A percentile compares a stretch with the other conserved stretches of the same genome.
phyloP scores from a whole-genome alignment of 30 jellyfish, hydroid and myxozoan species.

The Cassiopea xamachana region DNA sequence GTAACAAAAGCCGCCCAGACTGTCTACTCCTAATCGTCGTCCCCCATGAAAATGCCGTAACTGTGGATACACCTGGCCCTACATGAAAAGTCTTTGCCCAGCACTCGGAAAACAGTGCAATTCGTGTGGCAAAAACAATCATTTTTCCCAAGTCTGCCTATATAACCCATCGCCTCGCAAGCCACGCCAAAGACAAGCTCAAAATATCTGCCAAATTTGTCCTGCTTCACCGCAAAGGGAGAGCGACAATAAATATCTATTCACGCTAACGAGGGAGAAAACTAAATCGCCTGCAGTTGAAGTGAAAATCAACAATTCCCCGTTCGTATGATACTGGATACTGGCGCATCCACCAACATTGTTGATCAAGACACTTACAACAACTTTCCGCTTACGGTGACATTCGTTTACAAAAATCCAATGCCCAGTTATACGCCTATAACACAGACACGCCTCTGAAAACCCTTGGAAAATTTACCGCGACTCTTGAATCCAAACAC shows the following conservation, averaged over 20 bases:
- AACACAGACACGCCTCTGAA: constrained; percentile 36
- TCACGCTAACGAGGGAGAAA: constrained; percentile 19
- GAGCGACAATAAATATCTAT: constrained; percentile 41
- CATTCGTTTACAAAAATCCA: constrained; percentile 45
- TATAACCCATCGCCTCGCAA: not conserved
- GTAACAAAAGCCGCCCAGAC: constrained; percentile 14
- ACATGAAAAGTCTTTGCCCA: constrained; percentile 45
- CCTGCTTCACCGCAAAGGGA: constrained; percentile 20
- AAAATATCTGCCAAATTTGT: constrained; percentile 16
- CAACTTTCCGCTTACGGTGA: constrained; percentile 28
- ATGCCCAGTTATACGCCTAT: constrained; percentile 7
- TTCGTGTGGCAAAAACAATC: constrained; percentile 37
- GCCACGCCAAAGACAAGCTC: constrained; percentile 3
- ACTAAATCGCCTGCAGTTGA: constrained; percentile 36
- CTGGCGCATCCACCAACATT: constrained; percentile 40
- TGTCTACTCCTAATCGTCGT: not conserved
- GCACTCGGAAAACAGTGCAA: constrained; percentile 52
- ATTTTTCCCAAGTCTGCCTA: constrained; percentile 33
- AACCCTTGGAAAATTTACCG: constrained; percentile 56
- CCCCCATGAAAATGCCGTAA: constrained; percentile 29
- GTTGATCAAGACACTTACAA: constrained; percentile 23
- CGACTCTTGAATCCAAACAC: constrained; percentile 48
- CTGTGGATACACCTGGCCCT: constrained; percentile 55
- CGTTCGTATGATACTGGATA: constrained; percentile 35
- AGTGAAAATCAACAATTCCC: constrained; percentile 36